Conservation (phyloP, 2,888 invertebrate species). For the Arctia plantaginis region DNA sequence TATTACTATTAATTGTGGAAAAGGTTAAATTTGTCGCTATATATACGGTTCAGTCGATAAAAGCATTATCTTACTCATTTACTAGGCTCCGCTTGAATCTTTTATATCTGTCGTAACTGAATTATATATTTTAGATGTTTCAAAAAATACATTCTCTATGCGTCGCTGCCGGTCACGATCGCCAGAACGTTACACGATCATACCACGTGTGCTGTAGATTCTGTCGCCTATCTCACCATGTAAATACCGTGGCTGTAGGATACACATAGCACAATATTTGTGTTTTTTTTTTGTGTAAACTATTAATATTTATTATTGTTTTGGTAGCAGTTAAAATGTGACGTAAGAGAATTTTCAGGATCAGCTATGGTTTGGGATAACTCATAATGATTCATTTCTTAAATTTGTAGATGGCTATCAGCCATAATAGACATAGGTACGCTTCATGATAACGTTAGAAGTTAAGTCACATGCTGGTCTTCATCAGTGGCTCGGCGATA, state of each 20-base stretch:
- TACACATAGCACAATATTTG: constrained; percentile 49
- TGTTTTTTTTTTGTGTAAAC: constrained; percentile 36
- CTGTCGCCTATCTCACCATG: constrained; percentile 67
- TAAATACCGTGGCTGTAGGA: constrained; percentile 54
- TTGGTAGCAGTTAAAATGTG: constrained; percentile 30
- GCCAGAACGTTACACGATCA: constrained; percentile 19
- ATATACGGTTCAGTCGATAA: constrained; percentile 2
- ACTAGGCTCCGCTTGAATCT: constrained; percentile 30
- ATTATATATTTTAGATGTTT: constrained; percentile 7
- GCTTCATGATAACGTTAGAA: not conserved
- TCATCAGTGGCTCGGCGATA: not conserved
- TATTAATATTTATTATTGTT: constrained; percentile 13
- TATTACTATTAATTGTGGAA: not conserved
- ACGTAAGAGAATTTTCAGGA: constrained; percentile 70
- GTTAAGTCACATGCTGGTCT: not conserved
- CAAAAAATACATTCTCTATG: constrained; percentile 12
- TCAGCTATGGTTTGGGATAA: constrained; percentile 21
- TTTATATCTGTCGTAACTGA: constrained; percentile 16
- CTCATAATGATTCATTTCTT: not conserved
- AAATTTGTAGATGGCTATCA: not conserved
- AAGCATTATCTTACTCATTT: constrained; percentile 19
- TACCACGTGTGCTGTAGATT: constrained; percentile 68
- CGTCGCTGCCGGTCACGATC: constrained; percentile 22
- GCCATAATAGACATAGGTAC: constrained; percentile 2
- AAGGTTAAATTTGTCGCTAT: not conserved